phyloP scores from a whole-genome alignment of 2,888 invertebrate species.

The Morpho deidamia region DNA sequence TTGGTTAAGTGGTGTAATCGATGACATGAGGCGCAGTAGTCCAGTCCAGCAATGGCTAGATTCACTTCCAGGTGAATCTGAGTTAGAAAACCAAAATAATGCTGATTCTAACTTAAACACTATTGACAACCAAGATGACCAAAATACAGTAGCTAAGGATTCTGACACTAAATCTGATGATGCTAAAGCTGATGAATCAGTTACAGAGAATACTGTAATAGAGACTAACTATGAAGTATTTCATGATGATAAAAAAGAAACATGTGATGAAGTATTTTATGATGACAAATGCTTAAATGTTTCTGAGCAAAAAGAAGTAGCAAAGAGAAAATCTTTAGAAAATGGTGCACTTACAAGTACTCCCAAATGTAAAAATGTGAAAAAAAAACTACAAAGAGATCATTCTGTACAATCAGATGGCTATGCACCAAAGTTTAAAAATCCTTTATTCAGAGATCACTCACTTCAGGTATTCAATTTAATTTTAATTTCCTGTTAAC shows the following conservation, averaged over 20 bases:
- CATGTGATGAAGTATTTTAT: slow-evolving; percentile 16
- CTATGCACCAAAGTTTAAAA: slow-evolving; percentile 60
- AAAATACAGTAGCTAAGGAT: slow-evolving; percentile 32
- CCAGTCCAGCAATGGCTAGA: slow-evolving; percentile 88
- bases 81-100: slow-evolving; percentile 25
- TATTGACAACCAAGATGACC: slow-evolving; percentile 17
- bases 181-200: slow-evolving; percentile 53
- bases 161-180: slow-evolving; percentile 49
- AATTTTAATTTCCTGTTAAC: not conserved
- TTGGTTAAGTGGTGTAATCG: slow-evolving; percentile 70
- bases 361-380: slow-evolving; percentile 42
- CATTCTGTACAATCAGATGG: slow-evolving; percentile 71
- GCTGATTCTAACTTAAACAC: slow-evolving; percentile 15
- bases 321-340: slow-evolving; percentile 62
- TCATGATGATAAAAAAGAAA: slow-evolving; percentile 32
- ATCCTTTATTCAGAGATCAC: slow-evolving; percentile 67
- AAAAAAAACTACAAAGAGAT: slow-evolving; percentile 58
- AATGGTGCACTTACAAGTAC: slow-evolving; percentile 51
- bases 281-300: slow-evolving; percentile 54
- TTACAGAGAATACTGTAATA: slow-evolving; percentile 54
- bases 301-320: slow-evolving; percentile 47
- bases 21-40: slow-evolving; percentile 81
- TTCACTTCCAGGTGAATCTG: slow-evolving; percentile 75
- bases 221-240: slow-evolving; percentile 22
- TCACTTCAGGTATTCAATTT: slow-evolving; percentile 59